Evolutionary conservation across 2,113 vertebrate genomes (phyloP), one percentile per base, ranked within the genome.

Genomic region (Camarhynchus parvulus): DNA sequence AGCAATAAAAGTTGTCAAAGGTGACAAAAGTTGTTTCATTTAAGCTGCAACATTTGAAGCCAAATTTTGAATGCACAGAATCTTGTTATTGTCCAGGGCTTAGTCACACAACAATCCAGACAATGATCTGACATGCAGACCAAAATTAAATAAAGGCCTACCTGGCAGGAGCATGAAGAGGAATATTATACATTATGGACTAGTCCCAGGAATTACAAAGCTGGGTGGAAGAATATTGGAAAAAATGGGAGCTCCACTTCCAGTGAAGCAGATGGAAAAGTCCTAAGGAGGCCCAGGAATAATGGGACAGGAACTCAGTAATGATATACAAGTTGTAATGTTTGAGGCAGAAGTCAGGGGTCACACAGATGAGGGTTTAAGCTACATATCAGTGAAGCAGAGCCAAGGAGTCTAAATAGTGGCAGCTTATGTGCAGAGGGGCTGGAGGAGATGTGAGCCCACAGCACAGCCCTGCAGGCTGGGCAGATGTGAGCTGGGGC

Each of bases 131-230:
- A 92, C 31, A 41, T 1, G 0, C 49, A 92, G 64, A 75, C 53
- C 84, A 80, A 92, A 94, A 94, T 87, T 94, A 94, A 94, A 96
- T 96, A 95, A 96, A 95, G 82, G 79, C n/a, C 74, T 94, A 90
- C 82, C 94, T 96, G 94, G 93, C 95, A 95, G 74, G 31, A 59
- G 66, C 41, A 77, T 42, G 74, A 83, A 92, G 81, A 92, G 11
- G 74, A 87, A 55, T 47, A 24, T 86, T 90, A 81, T 56, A n/a
- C 3, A 0, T 74, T 94, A 90, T 73, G 89, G 66, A 87, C 47
- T 0, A 2, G 79, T 77, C 83, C 89, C 83, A 89, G 64, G 39
- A 95, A 96, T 77, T 83, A 79, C 64, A 69, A 30, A 2, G 1
- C 39, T 66, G 41, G 19, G 9, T 80, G 69, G 84, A 95, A 90